Conservation (phyloP, 2,797 vertebrate species). For the Hipposideros larvatus region DNA sequence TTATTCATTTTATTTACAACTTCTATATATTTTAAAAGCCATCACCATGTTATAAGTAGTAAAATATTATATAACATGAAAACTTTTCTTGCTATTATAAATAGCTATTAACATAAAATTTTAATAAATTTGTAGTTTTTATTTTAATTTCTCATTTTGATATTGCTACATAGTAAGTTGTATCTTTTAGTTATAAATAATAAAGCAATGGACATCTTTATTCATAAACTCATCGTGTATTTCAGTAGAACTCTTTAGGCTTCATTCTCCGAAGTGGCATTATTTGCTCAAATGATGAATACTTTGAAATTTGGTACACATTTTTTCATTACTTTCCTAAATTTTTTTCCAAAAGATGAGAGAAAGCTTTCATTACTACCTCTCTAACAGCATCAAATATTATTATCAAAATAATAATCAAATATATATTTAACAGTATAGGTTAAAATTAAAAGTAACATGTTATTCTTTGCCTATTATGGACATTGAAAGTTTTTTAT, state of each 20-base stretch:
- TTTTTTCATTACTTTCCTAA: background rate
- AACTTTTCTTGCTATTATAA: constrained; percentile 13
- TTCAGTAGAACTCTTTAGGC: background rate
- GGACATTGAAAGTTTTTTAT: background rate
- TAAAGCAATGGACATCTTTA: constrained; percentile 26
- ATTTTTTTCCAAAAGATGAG: background rate
- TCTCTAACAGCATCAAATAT: background rate
- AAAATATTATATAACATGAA: constrained; percentile 9
- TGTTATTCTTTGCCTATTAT: background rate
- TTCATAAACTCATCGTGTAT: background rate
- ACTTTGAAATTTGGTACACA: background rate
- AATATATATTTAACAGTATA: background rate
- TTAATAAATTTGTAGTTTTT: background rate
- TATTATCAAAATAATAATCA: background rate
- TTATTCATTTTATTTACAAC: background rate
- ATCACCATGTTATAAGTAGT: background rate
- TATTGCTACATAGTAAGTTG: background rate
- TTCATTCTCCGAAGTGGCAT: background rate
- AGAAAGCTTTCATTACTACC: background rate
- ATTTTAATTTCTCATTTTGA: background rate
- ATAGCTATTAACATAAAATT: background rate
- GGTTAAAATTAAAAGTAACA: background rate
- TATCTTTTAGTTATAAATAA: constrained; percentile 24
- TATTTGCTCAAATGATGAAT: background rate
- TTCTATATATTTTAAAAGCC: background rate